Percentiles rank a stretch among this genome's conserved stretches.
phyloP scores from a whole-genome alignment of 2,888 invertebrate genomes.

The Watsonalla binaria region DNA sequence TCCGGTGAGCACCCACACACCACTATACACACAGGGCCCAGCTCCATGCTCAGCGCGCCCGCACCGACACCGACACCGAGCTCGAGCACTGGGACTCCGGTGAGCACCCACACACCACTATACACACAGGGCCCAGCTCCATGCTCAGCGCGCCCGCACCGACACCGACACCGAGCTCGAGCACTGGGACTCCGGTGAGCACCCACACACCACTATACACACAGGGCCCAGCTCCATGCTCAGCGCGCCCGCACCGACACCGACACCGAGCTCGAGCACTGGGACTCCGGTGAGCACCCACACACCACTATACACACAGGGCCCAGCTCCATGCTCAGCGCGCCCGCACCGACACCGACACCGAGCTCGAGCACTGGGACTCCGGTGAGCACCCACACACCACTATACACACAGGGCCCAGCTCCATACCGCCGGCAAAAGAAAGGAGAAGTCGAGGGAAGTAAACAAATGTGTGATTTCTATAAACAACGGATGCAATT shows the following conservation, averaged over 20 bases:
- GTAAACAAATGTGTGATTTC: no score
- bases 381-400: neutral
- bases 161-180: conserved; percentile 64
- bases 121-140: no score
- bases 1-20: conserved; percentile 80
- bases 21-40: conserved; percentile 64
- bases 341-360: neutral
- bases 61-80: conserved; percentile 58
- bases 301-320: neutral
- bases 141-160: conserved; percentile 36
- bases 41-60: conserved; percentile 54
- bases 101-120: conserved; percentile 62
- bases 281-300: neutral
- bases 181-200: conserved; percentile 74
- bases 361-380: neutral
- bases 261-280: neutral
- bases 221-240: no score
- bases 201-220: neutral
- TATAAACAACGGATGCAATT: no score
- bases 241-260: neutral
- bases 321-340: no score
- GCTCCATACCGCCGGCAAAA: no score
- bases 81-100: conserved; percentile 86
- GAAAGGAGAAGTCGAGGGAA: no score
- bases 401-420: no score